Conservation (phyloP, 2,113 vertebrate species). For the Fulmarus glacialis region DNA sequence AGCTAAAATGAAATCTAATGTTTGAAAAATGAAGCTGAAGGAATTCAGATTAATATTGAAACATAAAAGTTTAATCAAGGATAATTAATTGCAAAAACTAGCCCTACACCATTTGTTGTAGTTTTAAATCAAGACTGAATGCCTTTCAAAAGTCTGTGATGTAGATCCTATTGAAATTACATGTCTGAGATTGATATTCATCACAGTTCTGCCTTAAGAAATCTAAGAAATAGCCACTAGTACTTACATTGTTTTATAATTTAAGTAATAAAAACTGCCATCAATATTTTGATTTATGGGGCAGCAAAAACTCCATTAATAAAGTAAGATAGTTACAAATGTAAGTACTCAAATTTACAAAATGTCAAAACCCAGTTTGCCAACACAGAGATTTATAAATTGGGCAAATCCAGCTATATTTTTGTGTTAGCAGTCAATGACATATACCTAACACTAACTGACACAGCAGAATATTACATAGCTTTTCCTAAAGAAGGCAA, state of each 20-base stretch:
- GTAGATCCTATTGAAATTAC: not conserved
- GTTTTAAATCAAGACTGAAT: not conserved
- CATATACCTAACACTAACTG: not conserved
- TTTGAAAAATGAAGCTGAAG: not conserved
- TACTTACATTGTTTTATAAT: not conserved
- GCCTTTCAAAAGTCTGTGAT: not conserved
- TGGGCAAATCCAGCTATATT: not conserved
- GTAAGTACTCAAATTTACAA: not conserved
- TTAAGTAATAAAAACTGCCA: not conserved
- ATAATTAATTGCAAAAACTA: not conserved
- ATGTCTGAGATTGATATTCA: not conserved
- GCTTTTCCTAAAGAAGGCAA: not conserved
- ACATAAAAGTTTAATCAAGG: not conserved
- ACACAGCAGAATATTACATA: not conserved
- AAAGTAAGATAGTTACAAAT: not conserved
- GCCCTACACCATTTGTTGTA: not conserved
- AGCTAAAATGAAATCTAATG: not conserved
- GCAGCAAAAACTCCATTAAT: not conserved
- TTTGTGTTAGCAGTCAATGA: not conserved
- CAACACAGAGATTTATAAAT: not conserved
- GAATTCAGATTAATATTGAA: not conserved
- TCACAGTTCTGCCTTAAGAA: not conserved
- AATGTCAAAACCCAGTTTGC: not conserved
- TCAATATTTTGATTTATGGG: not conserved
- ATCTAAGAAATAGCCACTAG: not conserved